Conservation (phyloP, 2,888 invertebrate species). For the Spialia ferax region DNA sequence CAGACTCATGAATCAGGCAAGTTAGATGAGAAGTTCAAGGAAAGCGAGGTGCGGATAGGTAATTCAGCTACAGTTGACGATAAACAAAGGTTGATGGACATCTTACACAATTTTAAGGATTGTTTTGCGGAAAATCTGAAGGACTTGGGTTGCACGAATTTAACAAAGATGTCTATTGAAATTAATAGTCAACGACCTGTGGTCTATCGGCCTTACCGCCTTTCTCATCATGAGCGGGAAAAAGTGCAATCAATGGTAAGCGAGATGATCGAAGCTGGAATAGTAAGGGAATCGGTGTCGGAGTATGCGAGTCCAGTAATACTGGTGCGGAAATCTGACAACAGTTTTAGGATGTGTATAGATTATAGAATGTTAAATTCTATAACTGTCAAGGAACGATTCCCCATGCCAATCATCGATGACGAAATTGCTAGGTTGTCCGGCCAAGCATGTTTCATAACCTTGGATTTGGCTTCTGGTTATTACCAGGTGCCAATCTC, state of each 20-base stretch:
- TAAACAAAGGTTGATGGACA: too few relatives aligned
- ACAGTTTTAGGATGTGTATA: constrained; percentile 9
- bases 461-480: too few relatives aligned
- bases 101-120: too few relatives aligned
- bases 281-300: not conserved
- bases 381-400: not conserved
- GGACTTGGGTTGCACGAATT: too few relatives aligned
- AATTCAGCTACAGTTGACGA: too few relatives aligned
- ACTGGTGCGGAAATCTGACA: not conserved
- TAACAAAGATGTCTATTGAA: not conserved
- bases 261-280: not conserved
- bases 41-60: too few relatives aligned
- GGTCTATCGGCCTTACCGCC: not conserved
- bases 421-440: too few relatives aligned
- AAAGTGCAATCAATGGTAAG: not conserved
- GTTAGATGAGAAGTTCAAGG: too few relatives aligned
- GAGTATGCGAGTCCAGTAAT: not conserved
- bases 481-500: too few relatives aligned
- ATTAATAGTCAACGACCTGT: not conserved
- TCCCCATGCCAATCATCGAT: not conserved
- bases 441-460: too few relatives aligned
- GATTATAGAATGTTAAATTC: not conserved
- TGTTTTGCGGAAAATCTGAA: too few relatives aligned
- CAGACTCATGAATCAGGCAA: too few relatives aligned
- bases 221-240: not conserved